Base-by-base conservation (phyloP, 2,888 invertebrate species). In the Mayetiola destructor region DNA sequence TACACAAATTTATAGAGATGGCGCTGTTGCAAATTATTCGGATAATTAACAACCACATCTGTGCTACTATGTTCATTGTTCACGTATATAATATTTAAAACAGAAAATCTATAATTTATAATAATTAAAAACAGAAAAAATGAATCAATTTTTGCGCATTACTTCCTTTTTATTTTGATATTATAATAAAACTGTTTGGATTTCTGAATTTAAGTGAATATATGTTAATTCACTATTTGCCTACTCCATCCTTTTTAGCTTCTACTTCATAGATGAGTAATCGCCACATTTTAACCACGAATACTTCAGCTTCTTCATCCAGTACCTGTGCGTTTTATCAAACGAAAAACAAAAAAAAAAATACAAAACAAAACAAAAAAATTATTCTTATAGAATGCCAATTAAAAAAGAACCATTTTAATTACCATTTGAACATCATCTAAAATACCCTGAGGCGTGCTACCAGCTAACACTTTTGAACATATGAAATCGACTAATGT, bases 261-360 rank as follows among this genome's bases (percentile, higher is more conserved):
- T 99, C 97, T 64, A 96, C 91, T 81, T 99, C 99, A 76, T 97
- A 99, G 66, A 99, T 97, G 62, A 99, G 80, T 67, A 99, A 80
- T 64, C 99, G 81, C 99, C 99, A 99, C 95, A 99, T 94, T 81
- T 99, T 99, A 62, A 99, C 95, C 65, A 99, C 96, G 77, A 99
- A 99, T 63, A 96, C 95, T 76, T 99, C 97, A 3, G 99, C 99
- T 74, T 99, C 99, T 71, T 99, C 97, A 73, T 99, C 99, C 67
- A 99, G 79, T 64, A 99, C 95, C 96, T 96, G 71, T 3, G 70
- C 73, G 12, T 32, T 32, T 32, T 32, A 32, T 9, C 8, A 32
- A 32, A 9, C 12, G 32, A 61, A 62, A 62, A 63, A 63, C 64
- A 61, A 56, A 61, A 57, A 59, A n/a, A 18, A 12, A 40, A 40